Percentiles rank a stretch among this genome's conserved stretches.
Conservation (phyloP, 2,797 vertebrate species). For the Hozukius guyotensis region DNA sequence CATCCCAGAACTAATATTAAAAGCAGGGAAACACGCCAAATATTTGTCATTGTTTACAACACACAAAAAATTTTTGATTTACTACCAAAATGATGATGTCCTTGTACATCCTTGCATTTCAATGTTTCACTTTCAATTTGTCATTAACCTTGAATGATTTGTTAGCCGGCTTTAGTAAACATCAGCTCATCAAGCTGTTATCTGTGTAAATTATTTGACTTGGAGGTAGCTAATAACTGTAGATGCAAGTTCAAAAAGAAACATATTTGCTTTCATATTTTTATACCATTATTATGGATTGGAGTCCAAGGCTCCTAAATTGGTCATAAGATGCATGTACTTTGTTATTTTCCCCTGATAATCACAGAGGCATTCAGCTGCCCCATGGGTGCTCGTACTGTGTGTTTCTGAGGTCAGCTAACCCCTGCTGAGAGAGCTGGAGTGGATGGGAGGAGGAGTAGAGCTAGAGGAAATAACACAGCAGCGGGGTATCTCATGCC, state of each 20-base stretch:
- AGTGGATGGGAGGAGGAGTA: conserved; percentile 65
- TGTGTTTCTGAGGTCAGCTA: conserved; percentile 72
- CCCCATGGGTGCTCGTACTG: conserved; percentile 54
- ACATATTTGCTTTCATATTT: conserved; percentile 15
- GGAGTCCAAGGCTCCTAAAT: conserved; percentile 39
- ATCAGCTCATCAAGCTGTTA: neutral
- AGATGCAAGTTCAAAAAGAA: neutral
- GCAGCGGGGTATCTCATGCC: conserved; percentile 70
- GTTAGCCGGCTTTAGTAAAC: neutral
- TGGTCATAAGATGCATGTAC: conserved; percentile 43
- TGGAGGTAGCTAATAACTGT: neutral
- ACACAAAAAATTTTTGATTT: neutral
- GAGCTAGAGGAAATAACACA: conserved; percentile 81
- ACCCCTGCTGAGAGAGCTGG: conserved; percentile 62
- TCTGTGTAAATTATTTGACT: neutral
- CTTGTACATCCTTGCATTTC: neutral
- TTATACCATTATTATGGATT: neutral
- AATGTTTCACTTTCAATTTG: neutral
- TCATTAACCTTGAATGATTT: neutral
- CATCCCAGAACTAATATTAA: neutral
- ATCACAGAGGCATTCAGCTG: conserved; percentile 54
- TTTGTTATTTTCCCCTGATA: conserved; percentile 47
- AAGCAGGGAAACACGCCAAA: neutral
- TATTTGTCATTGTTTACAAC: neutral
- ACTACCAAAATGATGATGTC: neutral